Evolutionary conservation across 2,113 vertebrate genomes (phyloP).

Genomic region (Neopipo cinnamomea): DNA sequence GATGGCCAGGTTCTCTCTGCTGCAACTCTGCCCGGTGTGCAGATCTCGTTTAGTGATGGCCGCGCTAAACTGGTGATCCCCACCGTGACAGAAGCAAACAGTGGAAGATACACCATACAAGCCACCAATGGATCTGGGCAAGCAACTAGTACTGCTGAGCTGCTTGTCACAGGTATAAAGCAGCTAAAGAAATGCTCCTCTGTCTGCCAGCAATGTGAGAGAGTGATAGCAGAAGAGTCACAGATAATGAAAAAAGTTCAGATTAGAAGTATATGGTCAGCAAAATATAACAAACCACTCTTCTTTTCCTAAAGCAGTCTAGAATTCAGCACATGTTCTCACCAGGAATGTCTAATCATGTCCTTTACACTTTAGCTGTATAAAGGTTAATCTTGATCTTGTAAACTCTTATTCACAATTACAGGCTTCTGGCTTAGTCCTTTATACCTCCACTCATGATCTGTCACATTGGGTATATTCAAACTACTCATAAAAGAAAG

Average conservation of each 20-base stretch:
- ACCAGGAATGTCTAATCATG: not conserved
- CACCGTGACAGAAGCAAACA: conserved; percentile 88
- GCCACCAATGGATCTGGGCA: conserved; percentile 97
- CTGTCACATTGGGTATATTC: not conserved
- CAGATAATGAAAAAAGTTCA: not conserved
- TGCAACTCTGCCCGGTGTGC: conserved; percentile 89
- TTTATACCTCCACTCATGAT: not conserved
- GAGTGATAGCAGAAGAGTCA: not conserved
- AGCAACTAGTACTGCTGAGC: conserved; percentile 97
- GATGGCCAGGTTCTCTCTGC: conserved; percentile 98
- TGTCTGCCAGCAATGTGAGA: not conserved
- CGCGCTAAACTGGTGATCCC: conserved; percentile 94
- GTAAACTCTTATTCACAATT: not conserved
- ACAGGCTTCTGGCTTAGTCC: not conserved
- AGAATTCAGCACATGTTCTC: not conserved
- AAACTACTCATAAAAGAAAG: not conserved
- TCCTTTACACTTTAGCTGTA: not conserved
- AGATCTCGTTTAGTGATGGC: conserved; percentile 99
- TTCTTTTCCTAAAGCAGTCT: not conserved
- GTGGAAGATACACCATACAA: conserved; percentile 91
- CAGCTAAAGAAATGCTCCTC: not conserved
- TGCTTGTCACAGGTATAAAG: conserved; percentile 89
- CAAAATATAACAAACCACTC: not conserved
- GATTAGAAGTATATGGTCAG: not conserved
- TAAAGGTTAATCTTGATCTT: not conserved